Base-by-base conservation (phyloP, 2,888 invertebrate genomes). In the Cynaeus angustus region DNA sequence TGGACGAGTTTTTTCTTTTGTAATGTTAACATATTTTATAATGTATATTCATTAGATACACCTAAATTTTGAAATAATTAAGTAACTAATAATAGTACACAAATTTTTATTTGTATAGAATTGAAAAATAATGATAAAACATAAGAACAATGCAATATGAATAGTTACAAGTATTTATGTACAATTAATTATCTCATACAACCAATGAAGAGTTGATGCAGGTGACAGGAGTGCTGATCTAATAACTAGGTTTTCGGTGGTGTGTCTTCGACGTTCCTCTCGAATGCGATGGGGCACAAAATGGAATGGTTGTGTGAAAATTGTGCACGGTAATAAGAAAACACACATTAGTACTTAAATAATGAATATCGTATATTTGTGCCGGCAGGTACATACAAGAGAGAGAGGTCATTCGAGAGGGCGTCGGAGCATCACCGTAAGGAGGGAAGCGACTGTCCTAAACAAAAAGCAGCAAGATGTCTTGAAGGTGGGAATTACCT, bases 111-210 rank as follows among this genome's bases (percentile, higher is more conserved):
- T 86, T 85, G 81, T 81, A 83, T 84, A 81, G 81, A 64, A 64
- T 84, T 84, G 85, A 85, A 85, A 83, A 85, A 85, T 84, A 86
- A 86, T 85, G 80, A 85, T 85, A 83, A 84, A 84, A 85, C 84
- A 86, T 78, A 79, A 78, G 76, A 85, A 86, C 84, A 84, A 84
- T 85, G 86, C 85, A 86, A 85, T 86, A 86, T 86, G 86, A 86
- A 86, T 85, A 86, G 84, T 86, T 86, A 86, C 86, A 86, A 85
- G 83, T 86, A 81, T 78, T 77, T 81, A 87, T 87, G 83, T 87
- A 87, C 87, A 87, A 84, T 85, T 85, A 85, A 81, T 83, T 80
- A 79, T 81, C 83, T 84, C 82, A 82, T 83, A 83, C 83, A 83
- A 82, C 79, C 82, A 81, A 83, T 80, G 81, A 83, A 82, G 80